Evolutionary conservation across 2,888 invertebrate genomes (phyloP), one percentile per base, ranked within the genome.

Genomic region (Drosophila kokeensis): DNA sequence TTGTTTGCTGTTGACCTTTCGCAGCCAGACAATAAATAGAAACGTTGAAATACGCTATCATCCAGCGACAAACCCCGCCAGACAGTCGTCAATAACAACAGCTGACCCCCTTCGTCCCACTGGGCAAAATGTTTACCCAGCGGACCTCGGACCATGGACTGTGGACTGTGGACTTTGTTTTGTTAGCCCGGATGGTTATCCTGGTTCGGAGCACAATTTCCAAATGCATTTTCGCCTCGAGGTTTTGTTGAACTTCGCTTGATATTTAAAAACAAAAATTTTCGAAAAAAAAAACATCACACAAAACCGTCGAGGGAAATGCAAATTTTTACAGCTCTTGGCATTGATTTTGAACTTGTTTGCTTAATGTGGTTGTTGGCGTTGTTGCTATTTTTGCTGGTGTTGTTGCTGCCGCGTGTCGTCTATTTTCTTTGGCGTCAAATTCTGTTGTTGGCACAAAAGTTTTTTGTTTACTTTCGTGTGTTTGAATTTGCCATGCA

Each of bases 401-500:
- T 64, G 38, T 54, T 64, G 55, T 15, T 48, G 34, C 29, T 63
- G 32, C 50, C 53, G 60, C 66, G 66, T 67, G 80, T 67, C 76
- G 76, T 71, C 66, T 82, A 75, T 73, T 76, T 81, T 78, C 73
- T 67, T 81, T 76, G 52, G 69, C 73, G 74, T 73, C 70, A 76
- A 76, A 67, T 71, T 83, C 81, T 73, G 32, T 89, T 80, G 73
- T 78, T 75, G 74, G 62, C 64, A 73, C 82, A 83, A 85, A 88
- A 89, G 71, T 84, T 82, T 79, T 82, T 73, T 89, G 85, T 87
- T 82, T 89, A 79, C 87, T 73, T 83, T 79, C 66, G 77, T 82
- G 76, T 89, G 87, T 87, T 86, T 81, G 84, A 83, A 77, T 86
- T 88, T 89, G 76, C 83, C 77, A 87, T 86, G 88, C 86, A 87